Evolutionary conservation across 2,113 vertebrate species (phyloP), one percentile per base, ranked within the genome.

Genomic region (Corythornis cristatus): DNA sequence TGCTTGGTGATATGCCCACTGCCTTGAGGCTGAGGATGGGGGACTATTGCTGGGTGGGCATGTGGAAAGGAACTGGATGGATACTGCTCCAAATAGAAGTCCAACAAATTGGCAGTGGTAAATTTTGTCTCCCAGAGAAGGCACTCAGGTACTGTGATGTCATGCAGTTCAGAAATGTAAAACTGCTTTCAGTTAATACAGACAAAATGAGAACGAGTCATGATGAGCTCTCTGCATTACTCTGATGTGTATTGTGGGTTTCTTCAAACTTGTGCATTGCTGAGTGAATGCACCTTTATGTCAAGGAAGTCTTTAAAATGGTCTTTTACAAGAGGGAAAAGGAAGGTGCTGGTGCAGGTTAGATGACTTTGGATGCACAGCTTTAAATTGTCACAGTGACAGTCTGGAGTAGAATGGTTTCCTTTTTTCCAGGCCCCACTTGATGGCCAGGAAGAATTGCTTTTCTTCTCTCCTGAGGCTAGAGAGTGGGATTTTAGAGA

Each of bases 151-250:
- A 16, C 86, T 78, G 60, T 42, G 77, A n/a, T 67, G 84, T 90
- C 40, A 23, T 78, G 65, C 73, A 18, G 80, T 83, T 96, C 86
- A 68, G 57, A 74, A 90, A 93, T 93, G 89, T 74, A 92, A 96
- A 96, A 90, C 76, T 80, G 79, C 95, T 90, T 94, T 94, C 80
- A 86, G 53, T 67, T 92, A 84, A 72, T 79, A 75, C 3, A 8
- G 45, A 61, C 79, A 8, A 88, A 89, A 64, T 86, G 91, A 94
- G 90, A 95, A 96, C 93, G 88, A 95, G 65, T 93, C 73, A 35
- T 94, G 92, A 96, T 96, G 96, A 96, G 90, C 88, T 75, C 88
- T 91, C 90, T 77, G 82, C 68, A 64, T 95, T 96, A 86, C 95
- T 93, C 93, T 88, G 83, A 93, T 93, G 20, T 58, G 60, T 93